Conservation (phyloP, 2,888 invertebrate species). For the Dynastes hyllus region DNA sequence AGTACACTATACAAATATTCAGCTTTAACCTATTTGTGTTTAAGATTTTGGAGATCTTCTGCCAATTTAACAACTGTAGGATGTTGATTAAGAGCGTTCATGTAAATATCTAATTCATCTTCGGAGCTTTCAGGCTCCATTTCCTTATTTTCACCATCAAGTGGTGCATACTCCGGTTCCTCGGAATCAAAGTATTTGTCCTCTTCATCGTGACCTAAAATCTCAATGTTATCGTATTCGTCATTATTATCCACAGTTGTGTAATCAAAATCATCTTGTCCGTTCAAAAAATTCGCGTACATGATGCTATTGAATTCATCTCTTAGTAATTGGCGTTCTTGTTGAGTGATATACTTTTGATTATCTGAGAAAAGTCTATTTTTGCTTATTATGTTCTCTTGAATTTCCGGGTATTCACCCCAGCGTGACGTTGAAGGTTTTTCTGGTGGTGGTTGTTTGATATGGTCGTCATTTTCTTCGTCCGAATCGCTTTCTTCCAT, state of each 20-base stretch:
- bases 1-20: too few species aligned
- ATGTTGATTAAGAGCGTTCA: slow-evolving; percentile 75
- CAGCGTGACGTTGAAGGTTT: slow-evolving; percentile 59
- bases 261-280: slow-evolving; percentile 92
- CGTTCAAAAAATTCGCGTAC: slow-evolving; percentile 89
- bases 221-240: slow-evolving; percentile 84
- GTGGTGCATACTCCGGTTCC: slow-evolving; percentile 74
- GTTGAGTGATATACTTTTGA: slow-evolving; percentile 71
- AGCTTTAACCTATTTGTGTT: slow-evolving; percentile 30
- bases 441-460: slow-evolving; percentile 54
- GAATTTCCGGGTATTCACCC: slow-evolving; percentile 65
- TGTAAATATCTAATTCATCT: slow-evolving; percentile 84
- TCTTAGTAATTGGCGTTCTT: slow-evolving; percentile 79
- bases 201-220: slow-evolving; percentile 86
- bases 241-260: slow-evolving; percentile 85
- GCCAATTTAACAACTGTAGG: slow-evolving; percentile 65
- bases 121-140: slow-evolving; percentile 67
- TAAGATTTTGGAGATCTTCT: slow-evolving; percentile 63
- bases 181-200: slow-evolving; percentile 94
- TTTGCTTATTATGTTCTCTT: slow-evolving; percentile 56
- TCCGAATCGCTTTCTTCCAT: slow-evolving; percentile 68
- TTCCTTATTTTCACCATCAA: slow-evolving; percentile 61
- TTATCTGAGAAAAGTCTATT: slow-evolving; percentile 58
- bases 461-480: slow-evolving; percentile 60
- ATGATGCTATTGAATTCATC: slow-evolving; percentile 90